Evolutionary conservation across 2,888 invertebrate genomes (phyloP).

Genomic region (Charanyca ferruginea): DNA sequence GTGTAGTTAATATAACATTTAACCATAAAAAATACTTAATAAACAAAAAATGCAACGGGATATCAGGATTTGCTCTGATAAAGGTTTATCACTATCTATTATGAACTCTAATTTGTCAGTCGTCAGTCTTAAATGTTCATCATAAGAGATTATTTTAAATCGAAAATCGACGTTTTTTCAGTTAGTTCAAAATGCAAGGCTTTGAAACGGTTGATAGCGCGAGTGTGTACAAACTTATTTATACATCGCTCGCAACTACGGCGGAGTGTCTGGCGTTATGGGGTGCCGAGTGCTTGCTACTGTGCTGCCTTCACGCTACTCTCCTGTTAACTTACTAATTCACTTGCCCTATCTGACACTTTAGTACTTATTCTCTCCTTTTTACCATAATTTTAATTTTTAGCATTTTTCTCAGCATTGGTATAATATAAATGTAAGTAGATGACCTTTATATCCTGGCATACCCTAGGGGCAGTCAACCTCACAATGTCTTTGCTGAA

Average conservation of each 20-base stretch:
- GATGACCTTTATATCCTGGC: neutral
- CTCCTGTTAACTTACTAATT: constrained; percentile 1
- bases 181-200: constrained; percentile 41
- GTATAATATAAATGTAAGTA: neutral
- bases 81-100: neutral
- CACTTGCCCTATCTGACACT: neutral
- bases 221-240: constrained; percentile 60
- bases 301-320: constrained; percentile 69
- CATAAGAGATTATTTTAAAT: neutral
- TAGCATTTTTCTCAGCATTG: no score
- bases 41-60: no score
- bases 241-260: constrained; percentile 55
- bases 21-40: no score
- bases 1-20: no score
- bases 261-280: constrained; percentile 76
- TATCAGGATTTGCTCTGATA: neutral
- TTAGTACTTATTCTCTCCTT: neutral
- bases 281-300: constrained; percentile 77
- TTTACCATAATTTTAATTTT: no score
- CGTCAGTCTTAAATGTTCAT: neutral
- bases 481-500: neutral
- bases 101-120: neutral
- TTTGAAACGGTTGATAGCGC: constrained; percentile 45
- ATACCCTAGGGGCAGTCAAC: neutral
- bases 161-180: constrained; percentile 16